Conservation (phyloP, 2,113 vertebrate species). For the Dicrurus megarhynchus region DNA sequence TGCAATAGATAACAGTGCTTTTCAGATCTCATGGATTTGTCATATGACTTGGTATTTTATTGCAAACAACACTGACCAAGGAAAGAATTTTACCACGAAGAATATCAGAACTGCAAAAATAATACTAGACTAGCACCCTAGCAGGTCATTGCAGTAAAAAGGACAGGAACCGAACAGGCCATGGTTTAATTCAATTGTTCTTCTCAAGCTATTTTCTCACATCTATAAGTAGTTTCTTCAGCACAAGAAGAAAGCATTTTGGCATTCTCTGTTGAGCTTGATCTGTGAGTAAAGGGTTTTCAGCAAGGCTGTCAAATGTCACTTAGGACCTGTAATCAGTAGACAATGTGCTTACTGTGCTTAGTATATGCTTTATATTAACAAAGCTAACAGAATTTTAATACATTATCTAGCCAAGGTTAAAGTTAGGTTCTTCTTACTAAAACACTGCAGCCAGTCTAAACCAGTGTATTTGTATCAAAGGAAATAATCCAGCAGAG, state of each 20-base stretch:
- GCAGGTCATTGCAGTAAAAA: neutral
- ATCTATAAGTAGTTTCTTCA: neutral
- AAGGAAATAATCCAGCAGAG: neutral
- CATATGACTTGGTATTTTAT: neutral
- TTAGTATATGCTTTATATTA: neutral
- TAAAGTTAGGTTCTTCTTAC: neutral
- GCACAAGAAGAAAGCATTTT: neutral
- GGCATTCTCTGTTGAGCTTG: neutral
- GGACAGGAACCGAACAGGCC: neutral
- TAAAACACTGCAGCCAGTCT: neutral
- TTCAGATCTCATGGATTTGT: neutral
- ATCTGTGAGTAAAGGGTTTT: neutral
- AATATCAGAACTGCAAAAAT: neutral
- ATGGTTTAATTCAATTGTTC: neutral
- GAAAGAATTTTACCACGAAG: neutral
- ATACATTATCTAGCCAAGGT: neutral
- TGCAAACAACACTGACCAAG: neutral
- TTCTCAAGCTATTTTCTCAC: neutral
- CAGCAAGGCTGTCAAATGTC: neutral
- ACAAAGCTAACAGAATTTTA: neutral
- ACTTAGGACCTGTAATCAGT: neutral
- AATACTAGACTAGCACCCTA: neutral
- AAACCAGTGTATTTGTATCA: neutral
- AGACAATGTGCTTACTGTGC: neutral
- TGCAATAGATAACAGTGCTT: slow-evolving; percentile 20